Evolutionary conservation across 2,888 invertebrate species (phyloP).

Genomic region (Lepidocyrtinus sp.): DNA sequence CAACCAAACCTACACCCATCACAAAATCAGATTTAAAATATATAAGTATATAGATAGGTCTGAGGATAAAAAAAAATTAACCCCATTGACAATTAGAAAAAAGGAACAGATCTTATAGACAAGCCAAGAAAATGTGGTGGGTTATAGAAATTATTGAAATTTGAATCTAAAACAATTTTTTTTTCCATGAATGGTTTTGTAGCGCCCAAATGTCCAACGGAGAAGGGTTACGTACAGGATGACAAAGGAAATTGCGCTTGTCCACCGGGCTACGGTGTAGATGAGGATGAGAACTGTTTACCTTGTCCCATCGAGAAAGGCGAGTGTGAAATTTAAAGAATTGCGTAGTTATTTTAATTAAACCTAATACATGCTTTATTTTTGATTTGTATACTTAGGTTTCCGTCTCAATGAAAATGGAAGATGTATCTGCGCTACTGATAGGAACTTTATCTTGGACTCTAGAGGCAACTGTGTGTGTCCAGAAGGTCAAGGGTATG

Average conservation of each 20-base stretch:
- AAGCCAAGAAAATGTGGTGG: too few relatives aligned
- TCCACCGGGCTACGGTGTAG: slow-evolving; percentile 83
- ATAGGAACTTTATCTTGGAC: slow-evolving; percentile 84
- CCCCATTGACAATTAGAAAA: too few relatives aligned
- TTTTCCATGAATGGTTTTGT: slow-evolving; percentile 70
- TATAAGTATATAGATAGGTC: too few relatives aligned
- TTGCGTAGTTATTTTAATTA: not conserved
- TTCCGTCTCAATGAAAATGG: slow-evolving; percentile 83
- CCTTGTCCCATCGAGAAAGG: slow-evolving; percentile 80
- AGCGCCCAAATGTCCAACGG: slow-evolving; percentile 79
- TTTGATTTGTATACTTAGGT: slow-evolving; percentile 73
- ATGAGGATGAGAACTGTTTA: slow-evolving; percentile 84
- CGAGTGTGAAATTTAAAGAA: slow-evolving; percentile 14
- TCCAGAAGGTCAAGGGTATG: slow-evolving; percentile 80
- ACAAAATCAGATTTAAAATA: too few relatives aligned
- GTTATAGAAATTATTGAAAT: too few relatives aligned
- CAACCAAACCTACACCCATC: too few relatives aligned
- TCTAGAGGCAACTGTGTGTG: slow-evolving; percentile 85
- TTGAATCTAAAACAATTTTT: not conserved
- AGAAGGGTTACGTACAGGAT: slow-evolving; percentile 80
- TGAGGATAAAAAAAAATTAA: too few relatives aligned
- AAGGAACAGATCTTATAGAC: too few relatives aligned
- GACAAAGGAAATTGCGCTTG: slow-evolving; percentile 82
- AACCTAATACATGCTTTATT: not conserved
- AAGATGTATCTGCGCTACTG: slow-evolving; percentile 86